Evolutionary conservation across 2,888 invertebrate species (phyloP), one percentile per base, ranked within the genome.

Genomic region (Mythimna vitellina): DNA sequence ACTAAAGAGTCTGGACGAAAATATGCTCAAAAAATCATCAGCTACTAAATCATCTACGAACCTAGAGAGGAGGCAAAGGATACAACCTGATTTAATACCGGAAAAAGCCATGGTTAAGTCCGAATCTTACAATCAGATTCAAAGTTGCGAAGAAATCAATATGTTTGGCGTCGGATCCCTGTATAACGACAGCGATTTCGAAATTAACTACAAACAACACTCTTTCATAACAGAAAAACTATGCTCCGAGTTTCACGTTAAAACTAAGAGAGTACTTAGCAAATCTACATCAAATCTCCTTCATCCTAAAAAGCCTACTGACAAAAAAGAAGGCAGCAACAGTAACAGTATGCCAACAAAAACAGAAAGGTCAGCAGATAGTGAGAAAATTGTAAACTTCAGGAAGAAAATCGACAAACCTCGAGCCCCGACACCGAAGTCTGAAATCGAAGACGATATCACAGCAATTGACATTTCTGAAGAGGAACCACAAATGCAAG

Each of bases 181-280:
- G 86, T 97, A 93, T 92, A 97, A 95, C 82, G 97, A 94, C 88
- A 97, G 91, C 90, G 97, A 93, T 91, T 97, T 96, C 67, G 96
- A 96, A 93, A 95, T 96, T 12, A 96, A 96, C 85, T 96, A 91
- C 81, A 96, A 96, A 78, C 97, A 97, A 69, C 97, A 97, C 85
- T 97, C 97, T 0, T 97, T 96, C 81, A 97, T 97, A 56, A 97
- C 97, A 20, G 97, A 97, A 84, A 97, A 97, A 85, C 92, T 97
- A 42, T 97, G 97, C 91, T 97, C 97, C 6, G 97, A 97, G 90
- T 97, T 97, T 86, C 97, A 97, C 84, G 97, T 97, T 0, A 97
- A 97, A 92, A 97, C 97, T 9, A 97, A 97, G 86, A 95, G 96
- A 82, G 96, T 96, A 58, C 94, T 97, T 6, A 97, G 97, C 86